A percentile compares a stretch with the other conserved stretches of the same genome.
phyloP scores from a whole-genome alignment of 2,888 invertebrate species.

The Andrena praecox region DNA sequence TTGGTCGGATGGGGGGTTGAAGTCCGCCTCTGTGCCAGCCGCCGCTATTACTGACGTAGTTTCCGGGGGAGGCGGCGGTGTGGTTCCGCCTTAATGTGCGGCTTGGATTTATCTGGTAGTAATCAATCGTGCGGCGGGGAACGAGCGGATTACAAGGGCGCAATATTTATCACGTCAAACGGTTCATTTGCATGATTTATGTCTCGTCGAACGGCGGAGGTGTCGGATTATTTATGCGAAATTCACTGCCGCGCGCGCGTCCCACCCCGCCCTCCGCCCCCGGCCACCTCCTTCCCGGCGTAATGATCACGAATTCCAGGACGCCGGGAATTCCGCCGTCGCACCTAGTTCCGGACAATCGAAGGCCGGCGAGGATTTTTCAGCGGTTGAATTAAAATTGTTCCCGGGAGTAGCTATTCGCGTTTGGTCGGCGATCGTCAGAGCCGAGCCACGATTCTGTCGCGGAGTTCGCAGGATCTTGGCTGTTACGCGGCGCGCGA shows the following conservation, averaged over 20 bases:
- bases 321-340: conserved; percentile 56
- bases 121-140: conserved; percentile 81
- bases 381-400: conserved; percentile 22
- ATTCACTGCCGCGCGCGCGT: conserved; percentile 58
- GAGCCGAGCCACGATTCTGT: neutral
- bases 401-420: neutral
- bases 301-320: conserved; percentile 65
- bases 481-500: neutral
- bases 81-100: conserved; percentile 80
- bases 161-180: conserved; percentile 83
- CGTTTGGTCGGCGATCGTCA: neutral
- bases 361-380: neutral
- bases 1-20: conserved; percentile 72
- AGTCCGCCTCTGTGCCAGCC: conserved; percentile 68
- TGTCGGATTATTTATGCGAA: conserved; percentile 75
- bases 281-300: neutral
- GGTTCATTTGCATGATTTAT: conserved; percentile 83
- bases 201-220: conserved; percentile 75
- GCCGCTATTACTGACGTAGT: conserved; percentile 42
- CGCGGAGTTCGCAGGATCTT: neutral
- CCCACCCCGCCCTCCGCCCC: too few species aligned
- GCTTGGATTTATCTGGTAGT: conserved; percentile 82
- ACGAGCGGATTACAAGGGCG: conserved; percentile 76
- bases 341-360: conserved; percentile 14
- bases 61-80: conserved; percentile 42